Evolutionary conservation across 2,888 invertebrate genomes (phyloP), one percentile per base, ranked within the genome.

Genomic region (Lasioglossum pauxillum): DNA sequence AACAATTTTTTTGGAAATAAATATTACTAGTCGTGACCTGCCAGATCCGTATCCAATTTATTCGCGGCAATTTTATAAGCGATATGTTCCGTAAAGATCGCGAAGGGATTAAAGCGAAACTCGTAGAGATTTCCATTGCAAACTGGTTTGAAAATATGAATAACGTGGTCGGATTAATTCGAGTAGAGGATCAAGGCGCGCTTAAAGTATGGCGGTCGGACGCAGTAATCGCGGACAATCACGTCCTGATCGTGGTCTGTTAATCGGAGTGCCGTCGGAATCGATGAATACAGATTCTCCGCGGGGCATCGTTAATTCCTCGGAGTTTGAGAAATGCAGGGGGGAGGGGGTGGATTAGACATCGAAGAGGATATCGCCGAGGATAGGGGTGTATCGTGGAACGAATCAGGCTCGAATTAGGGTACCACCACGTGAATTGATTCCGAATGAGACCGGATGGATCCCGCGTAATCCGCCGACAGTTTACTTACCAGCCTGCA

Each of bases 401-500:
- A 88, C 88, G 86, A 90, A 83, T 89, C 81, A 57, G 71, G 74
- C 81, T 46, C 73, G 81, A 91, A 90, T 91, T 89, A 85, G 90
- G 90, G 83, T 82, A 60, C 80, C 71, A 35, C 78, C 80, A 84
- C 90, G 90, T 90, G 90, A 81, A 91, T 91, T 90, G 91, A 90
- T 91, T 91, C 76, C 23, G 89, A 89, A 91, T 84, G 88, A 90
- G 84, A 19, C 78, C 41, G 75, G 81, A 80, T 82, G 27, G 14
- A 80, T 85, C 84, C 72, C 49, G 83, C n/a, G 88, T 90, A 88
- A 90, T 90, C 88, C 88, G 90, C 64, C 88, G 87, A 88, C 90
- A 88, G 87, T 83, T 88, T 84, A 84, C 87, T 90, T 90, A 84
- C 86, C 72, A 38, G 49, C 53, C 53, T 53, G 44, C 53, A 19